Evolutionary conservation across 23 tunicate species (phyloP).

Genomic region (Diplosoma virens): DNA sequence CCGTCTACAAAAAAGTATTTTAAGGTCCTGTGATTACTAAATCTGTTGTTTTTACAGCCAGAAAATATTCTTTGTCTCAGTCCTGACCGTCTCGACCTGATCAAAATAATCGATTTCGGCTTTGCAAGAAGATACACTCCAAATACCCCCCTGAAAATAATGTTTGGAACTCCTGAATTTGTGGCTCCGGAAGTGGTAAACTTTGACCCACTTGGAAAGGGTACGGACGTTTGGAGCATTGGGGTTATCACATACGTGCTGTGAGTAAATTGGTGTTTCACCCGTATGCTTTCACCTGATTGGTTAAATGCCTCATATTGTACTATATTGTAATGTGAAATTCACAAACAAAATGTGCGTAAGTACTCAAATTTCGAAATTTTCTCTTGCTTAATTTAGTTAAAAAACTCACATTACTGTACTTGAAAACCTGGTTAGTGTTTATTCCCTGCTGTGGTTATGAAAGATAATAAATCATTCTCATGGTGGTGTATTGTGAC

Average conservation of each 20-base stretch:
- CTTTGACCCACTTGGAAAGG: conserved; percentile 96
- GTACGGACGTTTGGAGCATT: conserved; percentile 97
- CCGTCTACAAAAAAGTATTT: too few species aligned
- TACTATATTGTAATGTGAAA: too few species aligned
- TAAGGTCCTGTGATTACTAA: neutral
- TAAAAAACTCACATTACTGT: too few species aligned
- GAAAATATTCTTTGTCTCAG: conserved; percentile 84
- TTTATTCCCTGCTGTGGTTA: too few species aligned
- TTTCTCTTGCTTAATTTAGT: too few species aligned
- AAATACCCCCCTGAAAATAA: conserved; percentile 83
- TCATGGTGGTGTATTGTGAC: too few species aligned
- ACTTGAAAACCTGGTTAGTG: too few species aligned
- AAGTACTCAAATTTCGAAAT: too few species aligned
- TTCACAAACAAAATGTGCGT: too few species aligned
- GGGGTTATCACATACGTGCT: conserved; percentile 90
- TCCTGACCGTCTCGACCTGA: conserved; percentile 53
- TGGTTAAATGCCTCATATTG: too few species aligned
- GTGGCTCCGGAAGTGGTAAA: conserved; percentile 98
- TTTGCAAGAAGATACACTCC: conserved; percentile 78
- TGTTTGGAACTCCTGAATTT: conserved; percentile 99
- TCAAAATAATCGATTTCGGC: conserved; percentile 93
- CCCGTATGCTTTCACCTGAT: too few species aligned
- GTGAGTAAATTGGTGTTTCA: conserved; percentile 62
- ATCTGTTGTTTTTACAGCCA: conserved; percentile 49
- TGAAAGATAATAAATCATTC: too few species aligned